Percentiles rank a stretch among this genome's conserved stretches.
phyloP scores from a whole-genome alignment of 2,888 invertebrate genomes.

The Machimus atricapillus region DNA sequence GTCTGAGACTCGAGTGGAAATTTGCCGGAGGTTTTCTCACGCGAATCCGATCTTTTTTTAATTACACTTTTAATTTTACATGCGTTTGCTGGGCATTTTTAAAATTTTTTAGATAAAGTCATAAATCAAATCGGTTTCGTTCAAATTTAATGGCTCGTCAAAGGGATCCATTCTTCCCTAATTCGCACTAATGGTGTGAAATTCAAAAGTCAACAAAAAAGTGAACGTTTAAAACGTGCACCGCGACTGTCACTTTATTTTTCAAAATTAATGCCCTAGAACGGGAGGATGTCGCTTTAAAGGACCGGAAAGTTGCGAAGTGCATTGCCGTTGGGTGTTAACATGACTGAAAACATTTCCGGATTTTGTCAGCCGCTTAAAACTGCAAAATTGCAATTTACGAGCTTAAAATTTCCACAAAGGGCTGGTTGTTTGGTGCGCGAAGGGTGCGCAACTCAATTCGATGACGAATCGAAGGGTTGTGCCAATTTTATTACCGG shows the following conservation, averaged over 20 bases:
- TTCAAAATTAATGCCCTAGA: slow-evolving; percentile 9
- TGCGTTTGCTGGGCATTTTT: neutral
- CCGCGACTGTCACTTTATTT: neutral
- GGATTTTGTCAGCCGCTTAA: neutral
- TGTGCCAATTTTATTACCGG: neutral
- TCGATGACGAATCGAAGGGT: neutral
- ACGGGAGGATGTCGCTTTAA: neutral
- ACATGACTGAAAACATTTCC: slow-evolving; percentile 3
- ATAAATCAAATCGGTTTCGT: neutral
- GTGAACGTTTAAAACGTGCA: neutral
- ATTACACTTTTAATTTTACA: neutral
- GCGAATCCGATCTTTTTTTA: neutral
- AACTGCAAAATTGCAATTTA: slow-evolving; percentile 22
- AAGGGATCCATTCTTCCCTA: neutral
- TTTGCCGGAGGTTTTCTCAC: slow-evolving; percentile 11
- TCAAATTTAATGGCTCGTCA: slow-evolving; percentile 24
- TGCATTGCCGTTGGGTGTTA: neutral
- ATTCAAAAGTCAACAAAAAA: neutral
- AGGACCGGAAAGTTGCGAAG: neutral
- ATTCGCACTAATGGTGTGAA: slow-evolving; percentile 28
- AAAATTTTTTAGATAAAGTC: neutral
- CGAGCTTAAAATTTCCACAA: neutral
- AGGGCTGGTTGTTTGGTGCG: neutral
- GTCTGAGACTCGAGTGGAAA: neutral
- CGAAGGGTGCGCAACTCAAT: neutral